A percentile compares a stretch with the other conserved stretches of the same genome.
Evolutionary conservation across 2,888 invertebrate species (phyloP).

Genomic region (Hirtodrosophila cameraria): DNA sequence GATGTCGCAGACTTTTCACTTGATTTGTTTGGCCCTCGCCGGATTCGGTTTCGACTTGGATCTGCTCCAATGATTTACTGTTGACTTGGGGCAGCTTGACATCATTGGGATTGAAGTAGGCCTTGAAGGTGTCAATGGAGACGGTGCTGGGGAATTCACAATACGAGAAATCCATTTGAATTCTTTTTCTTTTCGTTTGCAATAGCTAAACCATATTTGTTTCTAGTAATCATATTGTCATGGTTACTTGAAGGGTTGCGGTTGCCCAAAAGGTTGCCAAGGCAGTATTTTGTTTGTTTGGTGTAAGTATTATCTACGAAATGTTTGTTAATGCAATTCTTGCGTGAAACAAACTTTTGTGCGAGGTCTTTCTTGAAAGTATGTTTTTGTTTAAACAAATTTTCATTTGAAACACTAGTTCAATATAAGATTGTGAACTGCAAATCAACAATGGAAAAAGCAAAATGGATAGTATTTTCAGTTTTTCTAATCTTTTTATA

Average conservation of each 20-base stretch:
- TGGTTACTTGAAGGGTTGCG: not conserved
- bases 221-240: constrained; percentile 2
- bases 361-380: no score
- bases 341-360: no score
- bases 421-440: no score
- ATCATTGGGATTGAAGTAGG: constrained; percentile 75
- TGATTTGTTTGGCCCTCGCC: constrained; percentile 67
- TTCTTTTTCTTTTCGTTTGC: not conserved
- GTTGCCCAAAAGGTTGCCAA: constrained; percentile 38
- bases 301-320: not conserved
- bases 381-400: no score
- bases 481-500: no score
- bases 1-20: constrained; percentile 80
- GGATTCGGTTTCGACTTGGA: constrained; percentile 29
- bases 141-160: constrained; percentile 82
- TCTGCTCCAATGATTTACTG: constrained; percentile 60
- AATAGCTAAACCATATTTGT: not conserved
- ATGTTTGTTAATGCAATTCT: no score
- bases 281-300: not conserved
- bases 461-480: no score
- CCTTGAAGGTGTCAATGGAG: constrained; percentile 82
- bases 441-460: no score
- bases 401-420: no score
- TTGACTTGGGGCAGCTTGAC: constrained; percentile 66
- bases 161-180: constrained; percentile 76